Conservation (phyloP, 2,888 invertebrate species). For the Microctonus brassicae region DNA sequence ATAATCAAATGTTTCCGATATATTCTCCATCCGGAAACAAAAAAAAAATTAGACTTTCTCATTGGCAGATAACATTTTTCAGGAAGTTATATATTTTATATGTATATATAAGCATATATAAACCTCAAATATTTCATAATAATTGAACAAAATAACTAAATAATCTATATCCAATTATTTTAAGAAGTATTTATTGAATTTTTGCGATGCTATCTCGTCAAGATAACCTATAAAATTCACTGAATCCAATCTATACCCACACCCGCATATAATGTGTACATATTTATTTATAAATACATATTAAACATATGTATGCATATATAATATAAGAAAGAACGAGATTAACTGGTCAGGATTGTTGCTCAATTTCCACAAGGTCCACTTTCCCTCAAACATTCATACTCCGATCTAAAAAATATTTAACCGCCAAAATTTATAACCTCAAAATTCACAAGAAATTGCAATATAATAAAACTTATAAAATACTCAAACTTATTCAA, state of each 20-base stretch:
- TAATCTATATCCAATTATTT: not conserved
- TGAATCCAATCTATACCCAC: slow-evolving; percentile 12
- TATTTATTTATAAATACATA: not conserved
- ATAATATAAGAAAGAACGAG: slow-evolving; percentile 10
- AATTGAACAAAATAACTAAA: not conserved
- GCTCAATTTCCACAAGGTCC: slow-evolving; percentile 61
- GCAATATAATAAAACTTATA: not conserved
- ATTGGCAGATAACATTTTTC: not conserved
- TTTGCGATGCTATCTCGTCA: slow-evolving; percentile 38
- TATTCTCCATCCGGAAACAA: not conserved
- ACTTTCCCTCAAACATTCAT: slow-evolving; percentile 64
- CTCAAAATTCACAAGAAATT: not conserved
- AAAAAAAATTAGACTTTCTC: not conserved
- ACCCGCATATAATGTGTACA: slow-evolving; percentile 3
- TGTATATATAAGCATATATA: not conserved
- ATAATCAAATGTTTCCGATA: not conserved
- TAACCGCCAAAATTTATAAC: not conserved
- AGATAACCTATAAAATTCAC: slow-evolving; percentile 38
- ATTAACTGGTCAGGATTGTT: slow-evolving; percentile 47
- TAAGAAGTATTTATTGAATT: slow-evolving; percentile 30
- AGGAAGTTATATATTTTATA: not conserved
- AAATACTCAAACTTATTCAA: not conserved
- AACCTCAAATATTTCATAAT: not conserved
- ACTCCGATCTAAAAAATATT: not conserved
- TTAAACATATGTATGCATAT: slow-evolving; percentile 5